Base-by-base conservation (phyloP, 1,140 invertebrate species). In the Caligus rogercresseyi region DNA sequence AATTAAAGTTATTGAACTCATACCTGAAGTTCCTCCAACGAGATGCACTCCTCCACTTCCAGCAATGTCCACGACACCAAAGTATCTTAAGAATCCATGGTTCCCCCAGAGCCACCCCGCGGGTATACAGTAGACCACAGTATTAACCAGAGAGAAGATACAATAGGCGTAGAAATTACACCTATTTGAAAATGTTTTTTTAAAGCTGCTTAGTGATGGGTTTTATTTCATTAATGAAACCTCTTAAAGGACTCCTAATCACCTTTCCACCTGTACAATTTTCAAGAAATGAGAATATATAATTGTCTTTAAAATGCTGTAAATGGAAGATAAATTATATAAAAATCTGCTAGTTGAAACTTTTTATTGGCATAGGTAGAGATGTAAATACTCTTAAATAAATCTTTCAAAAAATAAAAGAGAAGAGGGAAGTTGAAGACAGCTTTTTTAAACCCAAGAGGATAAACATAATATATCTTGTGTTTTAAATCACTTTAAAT, bases 41-140 rank as follows among this genome's bases (percentile, higher is more conserved):
- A 95, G 74, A 75, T 96, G 91, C 0, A 96, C 89, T 11, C 85
- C 84, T 7, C 89, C 87, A n/a, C 86, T 89, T 3, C 89, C 89
- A 2, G 88, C 88, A 55, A 90, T 89, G 69, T 93, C 89, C 1
- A 93, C 84, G 2, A 79, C 84, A 0, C 88, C 89, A 66, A 91
- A 66, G 54, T 80, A 77, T 63, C 83, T 83, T 1, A 92, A 74
- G 70, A 91, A 90, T 4, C 89, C 89, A 66, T 88, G 84, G 52
- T 85, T 79, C 0, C 85, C 84, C 89, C 86, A 91, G 52, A 89
- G 78, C 87, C 87, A 89, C n/a, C 87, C 86, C n/a, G 87, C 87
- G 1, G 89, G 89, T 63, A 95, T 78, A 70, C 89, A 92, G 72
- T 94, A 94, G 1, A 94, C 84, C 0, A 87, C 74, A 0, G 89